Percentiles rank a stretch among this genome's conserved stretches.
Conservation (phyloP, 2,113 vertebrate genomes). For the Centropus unirufus region DNA sequence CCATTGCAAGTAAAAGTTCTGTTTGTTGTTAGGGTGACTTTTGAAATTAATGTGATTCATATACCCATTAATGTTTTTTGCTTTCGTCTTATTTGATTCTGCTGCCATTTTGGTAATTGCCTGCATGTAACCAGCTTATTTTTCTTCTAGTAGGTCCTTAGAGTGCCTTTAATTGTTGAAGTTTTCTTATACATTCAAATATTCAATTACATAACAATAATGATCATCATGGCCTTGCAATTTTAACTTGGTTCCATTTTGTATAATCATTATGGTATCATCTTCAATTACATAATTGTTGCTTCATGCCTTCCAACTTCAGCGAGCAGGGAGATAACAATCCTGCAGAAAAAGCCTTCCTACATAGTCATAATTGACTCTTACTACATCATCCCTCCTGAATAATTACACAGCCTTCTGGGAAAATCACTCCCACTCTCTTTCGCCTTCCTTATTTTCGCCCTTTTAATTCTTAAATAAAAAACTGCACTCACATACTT, state of each 20-base stretch:
- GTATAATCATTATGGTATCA: background rate
- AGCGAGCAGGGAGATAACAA: background rate
- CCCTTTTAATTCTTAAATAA: background rate
- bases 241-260: background rate
- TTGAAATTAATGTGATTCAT: constrained; percentile 34
- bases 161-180: background rate
- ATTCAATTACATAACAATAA: background rate
- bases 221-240: background rate
- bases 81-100: background rate
- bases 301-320: constrained; percentile 4
- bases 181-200: background rate
- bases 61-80: background rate
- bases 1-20: constrained; percentile 7
- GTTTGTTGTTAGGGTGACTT: constrained; percentile 1
- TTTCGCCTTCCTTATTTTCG: background rate
- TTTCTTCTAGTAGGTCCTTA: background rate
- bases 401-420: constrained; percentile 43
- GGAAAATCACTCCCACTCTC: constrained; percentile 43
- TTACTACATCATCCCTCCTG: background rate
- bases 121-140: background rate
- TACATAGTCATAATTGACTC: constrained; percentile 26
- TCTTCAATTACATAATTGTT: constrained; percentile 8
- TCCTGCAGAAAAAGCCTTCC: constrained; percentile 24
- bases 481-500: background rate
- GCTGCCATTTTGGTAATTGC: background rate